Evolutionary conservation across 2,113 vertebrate species (phyloP), one percentile per base, ranked within the genome.

Genomic region (Tragelaphus buxtoni): DNA sequence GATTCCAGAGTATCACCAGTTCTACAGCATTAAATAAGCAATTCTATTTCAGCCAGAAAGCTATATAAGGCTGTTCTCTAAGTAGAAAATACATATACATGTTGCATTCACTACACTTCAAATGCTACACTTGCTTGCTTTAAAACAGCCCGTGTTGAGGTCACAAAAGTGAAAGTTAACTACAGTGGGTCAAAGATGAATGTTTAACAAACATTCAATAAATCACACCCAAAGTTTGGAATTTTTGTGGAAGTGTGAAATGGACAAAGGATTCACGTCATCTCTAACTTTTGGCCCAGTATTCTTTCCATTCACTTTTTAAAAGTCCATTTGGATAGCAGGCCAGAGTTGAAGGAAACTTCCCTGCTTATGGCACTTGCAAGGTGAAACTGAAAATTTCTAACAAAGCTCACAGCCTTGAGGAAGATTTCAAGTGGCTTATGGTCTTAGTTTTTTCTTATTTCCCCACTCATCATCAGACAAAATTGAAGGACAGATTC

Each of bases 381-480:
- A 80, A 96, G 90, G 69, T 94, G 77, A 92, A 96, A 96, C 94
- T 91, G 35, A 92, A 94, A 96, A 97, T 61, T 88, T 94, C 88
- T 81, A 85, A 97, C 90, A 81, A 91, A 96, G 81, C 84, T 95
- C 91, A 87, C 58, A 95, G 96, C 90, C 93, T 92, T 95, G 88
- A 96, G 82, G 69, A 93, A 90, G 82, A 90, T 83, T 94, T 95
- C 92, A 96, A 95, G 92, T 87, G 96, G 69, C 26, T 88, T 58
- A 97, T 24, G 95, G 77, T 90, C 90, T 95, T 88, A 32, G 58
- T 92, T 79, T 81, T 81, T 86, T 88, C 61, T 94, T 86, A 93
- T 58, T 96, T 94, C 32, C 30, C 53, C 45, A 84, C 35, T 90
- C 82, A 90, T 74, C 82, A 79, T 88, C 72, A 69, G 92, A 6